These are phyloP conservation scores for Agrypnus murinus DNA, from an alignment of 2,888 invertebrate genomes.

Conservation along the genomic window DNA sequence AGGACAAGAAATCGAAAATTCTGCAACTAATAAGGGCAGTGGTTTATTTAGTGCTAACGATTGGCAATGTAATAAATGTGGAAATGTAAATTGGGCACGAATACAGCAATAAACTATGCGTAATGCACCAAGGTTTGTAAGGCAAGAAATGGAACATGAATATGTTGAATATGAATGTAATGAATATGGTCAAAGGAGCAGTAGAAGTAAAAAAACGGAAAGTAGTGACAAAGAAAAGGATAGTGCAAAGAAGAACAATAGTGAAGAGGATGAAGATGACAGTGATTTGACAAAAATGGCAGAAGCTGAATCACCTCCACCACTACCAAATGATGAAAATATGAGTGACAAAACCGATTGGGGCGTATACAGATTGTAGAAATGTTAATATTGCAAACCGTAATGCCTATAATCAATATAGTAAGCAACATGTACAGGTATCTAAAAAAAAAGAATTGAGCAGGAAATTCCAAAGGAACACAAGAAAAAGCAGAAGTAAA, in stretches of 20 bases:
- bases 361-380: conserved; percentile 86
- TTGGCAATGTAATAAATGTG: conserved; percentile 99
- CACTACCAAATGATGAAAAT: conserved; percentile 63
- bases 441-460: conserved; percentile 87
- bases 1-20: conserved; percentile 98
- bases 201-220: conserved; percentile 51
- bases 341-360: conserved; percentile 73
- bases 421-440: conserved; percentile 77
- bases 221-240: conserved; percentile 49
- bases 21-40: conserved; percentile 97
- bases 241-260: conserved; percentile 39
- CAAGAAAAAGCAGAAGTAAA: conserved; percentile 53
- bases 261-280: conserved; percentile 72
- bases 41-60: conserved; percentile 98
- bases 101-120: conserved; percentile 98
- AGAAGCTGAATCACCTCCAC: conserved; percentile 64
- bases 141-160: conserved; percentile 84
- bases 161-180: conserved; percentile 99
- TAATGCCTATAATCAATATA: conserved; percentile 93
- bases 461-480: conserved; percentile 84
- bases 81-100: conserved; percentile 99
- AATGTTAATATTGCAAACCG: conserved; percentile 97
- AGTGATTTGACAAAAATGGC: conserved; percentile 74
- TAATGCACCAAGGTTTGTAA: conserved; percentile 97
- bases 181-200: conserved; percentile 75